A percentile compares a stretch with the other conserved stretches of the same genome.
phyloP scores from a whole-genome alignment of 2,797 vertebrate species.

The Thunnus albacares region DNA sequence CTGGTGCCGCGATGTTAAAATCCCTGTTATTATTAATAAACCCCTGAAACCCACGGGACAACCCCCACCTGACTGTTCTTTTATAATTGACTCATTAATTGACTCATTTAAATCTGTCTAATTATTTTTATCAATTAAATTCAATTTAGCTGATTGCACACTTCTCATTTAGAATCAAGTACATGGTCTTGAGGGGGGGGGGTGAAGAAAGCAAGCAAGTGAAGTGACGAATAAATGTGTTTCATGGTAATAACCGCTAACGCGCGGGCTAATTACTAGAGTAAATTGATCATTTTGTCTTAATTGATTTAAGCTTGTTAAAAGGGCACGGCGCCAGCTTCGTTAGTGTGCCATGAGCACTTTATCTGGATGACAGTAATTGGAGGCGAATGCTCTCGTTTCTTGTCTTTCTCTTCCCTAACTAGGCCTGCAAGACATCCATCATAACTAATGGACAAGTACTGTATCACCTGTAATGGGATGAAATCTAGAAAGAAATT shows the following conservation, averaged over 20 bases:
- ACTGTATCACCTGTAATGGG: slow-evolving; percentile 22
- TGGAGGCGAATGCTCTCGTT: slow-evolving; percentile 73
- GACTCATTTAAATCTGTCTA: slow-evolving; percentile 78
- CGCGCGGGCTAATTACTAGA: slow-evolving; percentile 73
- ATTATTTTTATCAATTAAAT: slow-evolving; percentile 82
- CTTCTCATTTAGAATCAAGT: slow-evolving; percentile 61
- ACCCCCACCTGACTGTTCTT: slow-evolving; percentile 30
- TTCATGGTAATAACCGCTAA: slow-evolving; percentile 76
- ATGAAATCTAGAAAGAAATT: slow-evolving; percentile 12
- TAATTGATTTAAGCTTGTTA: slow-evolving; percentile 81
- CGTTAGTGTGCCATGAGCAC: slow-evolving; percentile 55
- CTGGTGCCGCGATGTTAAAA: slow-evolving; percentile 63
- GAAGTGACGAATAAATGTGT: slow-evolving; percentile 70
- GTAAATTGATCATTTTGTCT: slow-evolving; percentile 80
- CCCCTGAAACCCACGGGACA: slow-evolving; percentile 56
- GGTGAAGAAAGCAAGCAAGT: slow-evolving; percentile 50
- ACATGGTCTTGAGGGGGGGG: slow-evolving; percentile 45
- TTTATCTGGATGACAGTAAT: slow-evolving; percentile 73
- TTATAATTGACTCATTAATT: slow-evolving; percentile 79
- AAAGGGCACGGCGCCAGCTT: slow-evolving; percentile 64
- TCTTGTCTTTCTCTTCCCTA: slow-evolving; percentile 59
- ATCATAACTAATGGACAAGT: slow-evolving; percentile 53
- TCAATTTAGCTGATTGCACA: slow-evolving; percentile 78
- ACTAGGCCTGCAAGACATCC: slow-evolving; percentile 50
- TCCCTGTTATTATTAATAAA: slow-evolving; percentile 77